Conservation (phyloP, 2,797 vertebrate genomes). For the Chaetodon trifasciatus region DNA sequence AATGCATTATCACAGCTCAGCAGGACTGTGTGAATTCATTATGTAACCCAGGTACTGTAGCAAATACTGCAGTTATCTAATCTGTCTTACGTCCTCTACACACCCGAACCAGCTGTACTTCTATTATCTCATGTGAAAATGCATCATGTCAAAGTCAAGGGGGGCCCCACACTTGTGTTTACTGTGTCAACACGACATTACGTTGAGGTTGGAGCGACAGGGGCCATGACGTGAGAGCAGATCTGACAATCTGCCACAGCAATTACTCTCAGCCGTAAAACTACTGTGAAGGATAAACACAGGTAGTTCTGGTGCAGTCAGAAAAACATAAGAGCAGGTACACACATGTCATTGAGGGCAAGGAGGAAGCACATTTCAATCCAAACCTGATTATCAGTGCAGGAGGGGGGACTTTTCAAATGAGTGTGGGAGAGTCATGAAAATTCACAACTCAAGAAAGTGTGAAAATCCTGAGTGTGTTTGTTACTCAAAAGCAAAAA, state of each 20-base stretch:
- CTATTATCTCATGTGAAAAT: constrained; percentile 31
- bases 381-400: background rate
- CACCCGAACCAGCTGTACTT: constrained; percentile 12
- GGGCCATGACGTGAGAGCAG: constrained; percentile 15
- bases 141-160: constrained; percentile 30
- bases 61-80: constrained; percentile 63
- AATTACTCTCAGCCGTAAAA: background rate
- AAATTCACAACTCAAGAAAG: background rate
- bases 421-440: constrained; percentile 4
- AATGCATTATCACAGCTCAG: background rate
- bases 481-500: accelerated
- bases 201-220: constrained; percentile 19
- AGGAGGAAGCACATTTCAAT: constrained; percentile 1
- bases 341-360: background rate
- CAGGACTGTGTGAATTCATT: constrained; percentile 27
- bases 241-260: background rate
- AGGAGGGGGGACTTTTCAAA: background rate
- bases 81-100: constrained; percentile 31
- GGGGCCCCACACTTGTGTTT: constrained; percentile 6
- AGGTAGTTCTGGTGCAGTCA: background rate
- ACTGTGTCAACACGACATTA: constrained; percentile 38
- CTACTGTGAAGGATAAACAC: background rate
- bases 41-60: constrained; percentile 54
- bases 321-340: background rate
- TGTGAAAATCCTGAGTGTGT: background rate